A percentile compares a stretch with the other conserved stretches of the same genome.
These are phyloP conservation scores for Cerceris rybyensis DNA, from an alignment of 2,888 invertebrate species.

Conservation along the genomic window DNA sequence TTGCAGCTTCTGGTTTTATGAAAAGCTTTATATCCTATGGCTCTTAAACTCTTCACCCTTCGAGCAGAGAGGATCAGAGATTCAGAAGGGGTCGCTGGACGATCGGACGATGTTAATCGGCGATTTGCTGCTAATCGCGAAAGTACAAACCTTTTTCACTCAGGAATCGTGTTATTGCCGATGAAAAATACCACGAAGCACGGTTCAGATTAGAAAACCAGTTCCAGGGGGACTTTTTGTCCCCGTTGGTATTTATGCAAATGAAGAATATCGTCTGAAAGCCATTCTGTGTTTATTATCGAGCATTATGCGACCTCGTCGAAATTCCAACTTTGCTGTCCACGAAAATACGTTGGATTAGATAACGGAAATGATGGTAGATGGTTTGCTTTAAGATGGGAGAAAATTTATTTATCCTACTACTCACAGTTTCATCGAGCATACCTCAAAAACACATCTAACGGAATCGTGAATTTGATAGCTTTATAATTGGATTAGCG, in stretches of 20 bases:
- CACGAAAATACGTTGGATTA: constrained; percentile 28
- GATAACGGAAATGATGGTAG: neutral
- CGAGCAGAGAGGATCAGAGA: constrained; percentile 20
- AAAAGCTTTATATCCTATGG: constrained; percentile 29
- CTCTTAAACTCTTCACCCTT: constrained; percentile 6
- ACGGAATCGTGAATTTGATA: constrained; percentile 15
- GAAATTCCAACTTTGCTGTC: constrained; percentile 16
- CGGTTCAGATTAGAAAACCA: constrained; percentile 53
- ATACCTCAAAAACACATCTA: neutral
- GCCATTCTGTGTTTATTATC: constrained; percentile 55
- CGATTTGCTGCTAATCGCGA: constrained; percentile 31
- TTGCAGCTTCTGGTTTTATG: constrained; percentile 47
- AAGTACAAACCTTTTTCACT: constrained; percentile 7
- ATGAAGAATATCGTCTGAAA: constrained; percentile 45
- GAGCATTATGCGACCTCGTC: constrained; percentile 8
- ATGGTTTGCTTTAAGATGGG: neutral
- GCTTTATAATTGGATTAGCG: constrained; percentile 55
- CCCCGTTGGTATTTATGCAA: constrained; percentile 50
- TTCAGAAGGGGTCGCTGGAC: constrained; percentile 10
- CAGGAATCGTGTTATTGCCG: constrained; percentile 29
- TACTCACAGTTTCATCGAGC: constrained; percentile 28
- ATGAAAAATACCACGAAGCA: constrained; percentile 25
- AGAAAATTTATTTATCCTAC: constrained; percentile 2
- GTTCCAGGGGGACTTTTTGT: constrained; percentile 38
- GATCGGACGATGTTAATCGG: constrained; percentile 35